Percentiles rank a stretch among this genome's conserved stretches.
Conservation (phyloP, 1,140 invertebrate species). For the Drosophila orosa region DNA sequence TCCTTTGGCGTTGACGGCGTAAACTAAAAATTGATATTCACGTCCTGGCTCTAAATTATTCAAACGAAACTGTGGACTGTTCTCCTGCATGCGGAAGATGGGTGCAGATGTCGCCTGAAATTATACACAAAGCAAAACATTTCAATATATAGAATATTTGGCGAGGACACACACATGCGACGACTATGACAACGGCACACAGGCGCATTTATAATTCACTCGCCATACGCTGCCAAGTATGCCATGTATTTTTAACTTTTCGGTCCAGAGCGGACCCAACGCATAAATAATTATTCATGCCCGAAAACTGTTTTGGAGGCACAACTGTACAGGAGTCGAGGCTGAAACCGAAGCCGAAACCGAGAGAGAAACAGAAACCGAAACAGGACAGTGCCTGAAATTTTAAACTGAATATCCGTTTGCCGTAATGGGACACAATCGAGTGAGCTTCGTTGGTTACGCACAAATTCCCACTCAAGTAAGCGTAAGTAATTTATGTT, state of each 20-base stretch:
- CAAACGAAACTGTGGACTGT: constrained; percentile 87
- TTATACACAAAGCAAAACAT: constrained; percentile 26
- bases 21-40: constrained; percentile 88
- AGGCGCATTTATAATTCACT: constrained; percentile 61
- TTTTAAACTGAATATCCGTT: constrained; percentile 81
- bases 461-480: constrained; percentile 84
- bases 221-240: constrained; percentile 62
- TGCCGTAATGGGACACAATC: constrained; percentile 82
- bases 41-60: constrained; percentile 88
- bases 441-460: constrained; percentile 82
- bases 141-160: constrained; percentile 27
- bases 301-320: constrained; percentile 51
- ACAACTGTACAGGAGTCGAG: constrained; percentile 29
- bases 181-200: constrained; percentile 20
- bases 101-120: constrained; percentile 85
- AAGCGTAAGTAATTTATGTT: constrained; percentile 84
- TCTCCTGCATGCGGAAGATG: constrained; percentile 87
- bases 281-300: constrained; percentile 80
- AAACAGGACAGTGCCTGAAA: constrained; percentile 60
- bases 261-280: constrained; percentile 36
- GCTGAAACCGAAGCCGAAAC: not conserved
- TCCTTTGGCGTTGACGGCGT: constrained; percentile 90
- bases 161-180: not conserved
- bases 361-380: constrained; percentile 6
- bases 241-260: constrained; percentile 70